A percentile compares a stretch with the other conserved stretches of the same genome.
phyloP scores from a whole-genome alignment of 2,113 vertebrate genomes.

The Morone saxatilis region DNA sequence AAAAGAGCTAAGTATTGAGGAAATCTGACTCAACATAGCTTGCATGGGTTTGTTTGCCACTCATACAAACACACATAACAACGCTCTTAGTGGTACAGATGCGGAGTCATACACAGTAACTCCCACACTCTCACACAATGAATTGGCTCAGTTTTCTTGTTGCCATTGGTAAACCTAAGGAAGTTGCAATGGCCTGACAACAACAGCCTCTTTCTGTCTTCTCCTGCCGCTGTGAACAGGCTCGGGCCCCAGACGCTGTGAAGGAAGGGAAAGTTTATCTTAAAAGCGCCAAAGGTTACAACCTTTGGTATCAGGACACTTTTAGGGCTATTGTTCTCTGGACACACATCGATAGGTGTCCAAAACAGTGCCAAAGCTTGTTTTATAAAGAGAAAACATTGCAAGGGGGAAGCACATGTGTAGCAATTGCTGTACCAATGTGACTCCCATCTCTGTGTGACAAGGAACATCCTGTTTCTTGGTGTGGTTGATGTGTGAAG shows the following conservation, averaged over 20 bases:
- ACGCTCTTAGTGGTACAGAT: constrained; percentile 11
- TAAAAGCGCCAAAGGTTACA: constrained; percentile 53
- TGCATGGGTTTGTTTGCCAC: neutral
- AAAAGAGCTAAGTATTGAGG: neutral
- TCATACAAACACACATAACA: constrained; percentile 6
- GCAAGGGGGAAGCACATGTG: constrained; percentile 32
- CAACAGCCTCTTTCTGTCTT: constrained; percentile 53
- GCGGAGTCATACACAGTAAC: constrained; percentile 17
- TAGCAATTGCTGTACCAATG: constrained; percentile 33
- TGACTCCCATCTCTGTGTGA: constrained; percentile 52
- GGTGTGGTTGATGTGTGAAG: neutral
- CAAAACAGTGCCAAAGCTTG: constrained; percentile 47
- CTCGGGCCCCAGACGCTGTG: constrained; percentile 50
- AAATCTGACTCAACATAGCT: constrained; percentile 29
- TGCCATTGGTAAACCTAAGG: constrained; percentile 49
- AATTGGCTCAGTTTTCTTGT: constrained; percentile 53
- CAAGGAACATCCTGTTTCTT: constrained; percentile 67
- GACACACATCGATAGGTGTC: constrained; percentile 53
- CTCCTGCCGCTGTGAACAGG: constrained; percentile 16
- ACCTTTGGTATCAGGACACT: constrained; percentile 59
- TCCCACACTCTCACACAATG: constrained; percentile 48
- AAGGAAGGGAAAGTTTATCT: constrained; percentile 74
- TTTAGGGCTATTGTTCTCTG: constrained; percentile 69
- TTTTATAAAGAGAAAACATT: constrained; percentile 26
- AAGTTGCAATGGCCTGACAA: constrained; percentile 50